Percentiles rank a stretch among this genome's conserved stretches.
Conservation (phyloP, 2,888 invertebrate species). For the Chrysodeixis includens region DNA sequence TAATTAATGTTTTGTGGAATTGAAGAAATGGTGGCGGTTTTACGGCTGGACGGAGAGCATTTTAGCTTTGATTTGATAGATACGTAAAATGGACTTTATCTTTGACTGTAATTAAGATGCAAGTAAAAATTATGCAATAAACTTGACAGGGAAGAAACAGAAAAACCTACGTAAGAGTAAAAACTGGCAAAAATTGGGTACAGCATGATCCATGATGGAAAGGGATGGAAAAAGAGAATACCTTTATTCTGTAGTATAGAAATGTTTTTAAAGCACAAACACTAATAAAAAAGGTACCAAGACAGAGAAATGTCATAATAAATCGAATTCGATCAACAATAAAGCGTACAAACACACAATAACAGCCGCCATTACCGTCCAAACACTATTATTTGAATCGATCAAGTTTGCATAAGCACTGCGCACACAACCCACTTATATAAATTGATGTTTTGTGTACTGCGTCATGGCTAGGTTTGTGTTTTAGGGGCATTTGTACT, state of each 20-base stretch:
- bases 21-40: background rate
- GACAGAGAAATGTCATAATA: background rate
- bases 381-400: slow-evolving; percentile 4
- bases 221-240: no score
- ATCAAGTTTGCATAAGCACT: slow-evolving; percentile 1
- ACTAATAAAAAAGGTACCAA: no score
- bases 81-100: background rate
- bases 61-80: background rate
- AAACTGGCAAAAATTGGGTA: no score
- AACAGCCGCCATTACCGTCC: background rate
- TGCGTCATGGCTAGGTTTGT: background rate
- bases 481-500: background rate
- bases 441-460: background rate
- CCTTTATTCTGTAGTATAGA: no score
- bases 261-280: no score
- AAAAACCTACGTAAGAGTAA: no score
- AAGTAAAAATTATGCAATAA: no score
- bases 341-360: background rate
- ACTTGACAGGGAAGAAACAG: no score
- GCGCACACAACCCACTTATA: background rate
- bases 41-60: background rate
- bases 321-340: background rate
- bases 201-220: no score
- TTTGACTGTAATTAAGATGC: no score
- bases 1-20: slow-evolving; percentile 33